Base-by-base conservation (phyloP, 2,888 invertebrate species). In the Drosophila multiciliata region DNA sequence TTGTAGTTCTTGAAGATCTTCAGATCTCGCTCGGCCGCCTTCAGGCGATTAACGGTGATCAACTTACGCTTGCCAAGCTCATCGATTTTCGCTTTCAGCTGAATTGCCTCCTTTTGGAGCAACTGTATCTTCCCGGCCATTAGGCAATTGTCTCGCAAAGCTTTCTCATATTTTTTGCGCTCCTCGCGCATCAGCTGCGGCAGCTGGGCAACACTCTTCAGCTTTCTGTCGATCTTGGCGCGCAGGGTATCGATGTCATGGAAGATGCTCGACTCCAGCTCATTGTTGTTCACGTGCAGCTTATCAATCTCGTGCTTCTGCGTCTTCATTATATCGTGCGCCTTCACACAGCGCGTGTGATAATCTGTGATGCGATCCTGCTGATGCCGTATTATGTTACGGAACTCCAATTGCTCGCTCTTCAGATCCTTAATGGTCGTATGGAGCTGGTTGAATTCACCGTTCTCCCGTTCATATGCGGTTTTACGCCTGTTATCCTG, bases 1-100 rank as follows among this genome's bases (percentile, higher is more conserved):
- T 92, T 92, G 71, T 92, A 92, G 66, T 91, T 91, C 63, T 91
- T 91, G 45, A 92, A 92, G 32, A 92, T 91, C 69, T 91, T 91
- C 15, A 92, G 66, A 66, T 92, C 92, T 3, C 91, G 70, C 58
- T 93, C 92, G 3, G 91, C 85, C 0, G 88, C 76, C 67, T 91
- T 92, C 0, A 92, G 64, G 5, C 91, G 90, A 52, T 87, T 87
- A 3, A 90, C 74, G 0, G 90, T 90, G 33, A 84, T 78, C 11
- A 80, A 68, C 42, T 91, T 90, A 9, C 91, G 89, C 3, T 90
- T 85, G 3, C 82, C 83, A 55, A 92, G 85, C n/a, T 91, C 91
- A 29, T 93, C 92, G 38, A 93, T 83, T 66, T 91, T 91, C 7
- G 83, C 38, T 63, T 90, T 89, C 12, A 91, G 61, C 36, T 87